Evolutionary conservation across 23 tunicate genomes (phyloP), one percentile per base, ranked within the genome.

Genomic region (Phallusia fumigata): DNA sequence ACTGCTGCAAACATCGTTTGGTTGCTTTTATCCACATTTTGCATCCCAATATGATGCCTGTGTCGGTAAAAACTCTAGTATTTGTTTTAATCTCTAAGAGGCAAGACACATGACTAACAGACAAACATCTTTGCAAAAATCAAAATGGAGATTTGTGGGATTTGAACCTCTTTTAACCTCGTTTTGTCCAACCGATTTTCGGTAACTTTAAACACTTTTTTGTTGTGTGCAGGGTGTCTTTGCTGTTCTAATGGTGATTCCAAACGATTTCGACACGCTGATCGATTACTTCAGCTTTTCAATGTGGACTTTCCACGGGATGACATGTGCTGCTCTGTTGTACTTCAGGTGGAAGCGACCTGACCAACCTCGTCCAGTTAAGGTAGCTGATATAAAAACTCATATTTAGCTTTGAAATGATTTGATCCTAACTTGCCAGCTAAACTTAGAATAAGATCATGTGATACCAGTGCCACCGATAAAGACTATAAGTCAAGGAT

Each of bases 191-290:
- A 51, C 58, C 58, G 15, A 18, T 18, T 51, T 15, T 22, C 15
- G 69, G 69, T 58, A 6, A 16, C 13, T 58, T 58, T 2, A 58
- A 22, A 1, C 69, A 58, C 1, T 24, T 2, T 11, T 58, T 36
- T 84, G 78, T 45, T 77, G 34, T 40, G 24, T 12, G 35, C 86
- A 94, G 98, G 98, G 98, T 24, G 28, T 96, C 26, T 65, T 96
- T 35, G 99, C 96, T n/a, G 31, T 82, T 36, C 16, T 96, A 74
- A 96, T 96, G 99, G 84, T 96, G 0, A 90, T 90, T 35, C 99
- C 99, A 64, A 96, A 96, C 73, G 96, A 96, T 65, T 96, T 96
- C 76, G 97, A 91, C 33, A 83, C 99, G 0, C 76, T 96, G 44
- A 73, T 96, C 21, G 86, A 91, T 26, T 96, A 96, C 79, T 96